Evolutionary conservation across 1,140 invertebrate genomes (phyloP).

Genomic region (Watersipora subatra): DNA sequence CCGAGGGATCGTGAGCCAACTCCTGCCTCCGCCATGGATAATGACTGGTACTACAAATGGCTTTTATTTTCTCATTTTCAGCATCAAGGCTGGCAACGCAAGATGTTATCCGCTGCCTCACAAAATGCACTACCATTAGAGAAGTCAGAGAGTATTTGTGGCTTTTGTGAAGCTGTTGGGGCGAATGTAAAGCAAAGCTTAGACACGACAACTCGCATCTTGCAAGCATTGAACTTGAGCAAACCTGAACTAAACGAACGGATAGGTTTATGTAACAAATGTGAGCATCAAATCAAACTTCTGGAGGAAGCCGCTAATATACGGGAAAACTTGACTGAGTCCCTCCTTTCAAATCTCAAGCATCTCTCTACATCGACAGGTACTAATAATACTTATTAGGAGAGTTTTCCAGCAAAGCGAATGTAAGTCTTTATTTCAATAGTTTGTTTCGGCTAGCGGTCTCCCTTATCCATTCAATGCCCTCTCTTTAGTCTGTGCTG

Average conservation of each 20-base stretch:
- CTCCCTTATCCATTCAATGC: too few species aligned
- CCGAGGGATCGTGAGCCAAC: too few species aligned
- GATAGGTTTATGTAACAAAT: background rate
- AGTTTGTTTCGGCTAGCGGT: too few species aligned
- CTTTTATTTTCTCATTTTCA: background rate
- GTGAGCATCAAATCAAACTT: background rate
- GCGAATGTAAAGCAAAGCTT: background rate
- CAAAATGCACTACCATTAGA: too few species aligned
- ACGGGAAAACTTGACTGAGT: background rate
- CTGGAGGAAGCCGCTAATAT: background rate
- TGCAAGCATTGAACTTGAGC: background rate
- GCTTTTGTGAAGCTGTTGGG: background rate
- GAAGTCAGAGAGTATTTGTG: background rate
- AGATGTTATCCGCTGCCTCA: too few species aligned
- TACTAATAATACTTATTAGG: background rate
- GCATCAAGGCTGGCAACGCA: background rate
- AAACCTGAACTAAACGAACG: background rate
- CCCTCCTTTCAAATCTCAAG: background rate
- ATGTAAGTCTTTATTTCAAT: too few species aligned
- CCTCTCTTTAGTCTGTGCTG: too few species aligned
- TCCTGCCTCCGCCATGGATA: too few species aligned
- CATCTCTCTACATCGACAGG: background rate
- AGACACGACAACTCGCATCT: background rate
- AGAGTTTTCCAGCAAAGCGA: too few species aligned
- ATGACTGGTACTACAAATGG: background rate